Conservation (phyloP, 2,888 invertebrate genomes). For the Yponomeuta plumbellus region DNA sequence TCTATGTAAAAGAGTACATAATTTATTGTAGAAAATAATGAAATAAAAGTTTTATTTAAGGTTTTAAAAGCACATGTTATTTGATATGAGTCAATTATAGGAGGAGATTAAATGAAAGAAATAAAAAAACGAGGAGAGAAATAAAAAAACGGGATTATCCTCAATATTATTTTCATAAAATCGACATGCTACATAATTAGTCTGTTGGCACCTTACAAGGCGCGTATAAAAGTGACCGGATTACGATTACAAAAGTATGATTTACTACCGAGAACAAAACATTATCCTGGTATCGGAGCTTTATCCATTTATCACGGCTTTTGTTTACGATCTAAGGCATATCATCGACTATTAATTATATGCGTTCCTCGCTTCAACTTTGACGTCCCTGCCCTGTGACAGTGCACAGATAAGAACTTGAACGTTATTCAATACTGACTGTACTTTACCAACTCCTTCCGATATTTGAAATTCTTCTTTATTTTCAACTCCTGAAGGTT, state of each 20-base stretch:
- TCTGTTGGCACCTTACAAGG: neutral
- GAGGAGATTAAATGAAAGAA: too few relatives aligned
- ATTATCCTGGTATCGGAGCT: slow-evolving; percentile 70
- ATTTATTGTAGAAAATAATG: too few relatives aligned
- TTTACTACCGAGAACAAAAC: slow-evolving; percentile 65
- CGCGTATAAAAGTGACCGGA: slow-evolving; percentile 51
- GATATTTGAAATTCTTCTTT: slow-evolving; percentile 16
- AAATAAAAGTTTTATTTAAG: too few relatives aligned
- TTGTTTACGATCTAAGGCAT: slow-evolving; percentile 74
- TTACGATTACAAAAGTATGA: slow-evolving; percentile 61
- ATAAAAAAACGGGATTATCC: too few relatives aligned
- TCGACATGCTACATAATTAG: neutral
- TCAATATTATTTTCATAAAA: too few relatives aligned
- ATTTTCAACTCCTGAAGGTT: neutral
- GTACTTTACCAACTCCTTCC: slow-evolving; percentile 36
- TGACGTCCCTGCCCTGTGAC: slow-evolving; percentile 75
- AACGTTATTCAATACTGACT: slow-evolving; percentile 65
- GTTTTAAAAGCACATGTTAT: too few relatives aligned
- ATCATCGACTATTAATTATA: slow-evolving; percentile 76
- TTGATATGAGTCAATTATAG: too few relatives aligned
- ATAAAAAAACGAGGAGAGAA: too few relatives aligned
- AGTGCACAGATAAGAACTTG: slow-evolving; percentile 74
- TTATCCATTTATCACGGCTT: slow-evolving; percentile 76
- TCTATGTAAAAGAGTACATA: too few relatives aligned
- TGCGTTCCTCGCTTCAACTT: slow-evolving; percentile 73